A percentile compares a stretch with the other conserved stretches of the same genome.
Conservation (phyloP, 2,113 vertebrate species). For the Myiagra hebetior region DNA sequence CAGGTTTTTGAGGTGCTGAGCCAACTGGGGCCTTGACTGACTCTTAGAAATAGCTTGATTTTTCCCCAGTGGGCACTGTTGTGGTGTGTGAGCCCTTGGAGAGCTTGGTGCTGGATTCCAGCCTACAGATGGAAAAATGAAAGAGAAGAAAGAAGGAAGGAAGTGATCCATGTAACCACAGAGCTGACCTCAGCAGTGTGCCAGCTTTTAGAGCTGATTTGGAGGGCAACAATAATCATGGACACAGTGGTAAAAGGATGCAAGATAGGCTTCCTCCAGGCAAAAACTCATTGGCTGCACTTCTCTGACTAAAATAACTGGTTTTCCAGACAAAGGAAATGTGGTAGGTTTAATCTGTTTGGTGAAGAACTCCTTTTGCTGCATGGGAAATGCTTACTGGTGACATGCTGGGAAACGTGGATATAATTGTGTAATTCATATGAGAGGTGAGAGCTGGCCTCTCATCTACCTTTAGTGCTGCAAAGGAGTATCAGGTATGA, state of each 20-base stretch:
- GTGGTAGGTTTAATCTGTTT: not conserved
- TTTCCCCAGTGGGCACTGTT: not conserved
- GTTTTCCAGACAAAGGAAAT: not conserved
- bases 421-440: not conserved
- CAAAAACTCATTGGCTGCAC: not conserved
- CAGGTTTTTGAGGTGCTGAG: not conserved
- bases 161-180: not conserved
- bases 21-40: not conserved
- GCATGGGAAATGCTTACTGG: not conserved
- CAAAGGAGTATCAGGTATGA: not conserved
- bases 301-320: constrained; percentile 6
- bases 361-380: not conserved
- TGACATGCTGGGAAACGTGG: not conserved
- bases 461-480: not conserved
- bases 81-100: not conserved
- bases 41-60: not conserved
- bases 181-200: not conserved
- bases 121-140: not conserved
- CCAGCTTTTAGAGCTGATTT: not conserved
- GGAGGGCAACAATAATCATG: not conserved
- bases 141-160: not conserved
- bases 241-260: not conserved
- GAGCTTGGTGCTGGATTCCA: not conserved
- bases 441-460: not conserved
- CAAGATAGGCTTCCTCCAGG: not conserved